phyloP scores from a whole-genome alignment of 2,888 invertebrate species.

The Parnassius apollo region DNA sequence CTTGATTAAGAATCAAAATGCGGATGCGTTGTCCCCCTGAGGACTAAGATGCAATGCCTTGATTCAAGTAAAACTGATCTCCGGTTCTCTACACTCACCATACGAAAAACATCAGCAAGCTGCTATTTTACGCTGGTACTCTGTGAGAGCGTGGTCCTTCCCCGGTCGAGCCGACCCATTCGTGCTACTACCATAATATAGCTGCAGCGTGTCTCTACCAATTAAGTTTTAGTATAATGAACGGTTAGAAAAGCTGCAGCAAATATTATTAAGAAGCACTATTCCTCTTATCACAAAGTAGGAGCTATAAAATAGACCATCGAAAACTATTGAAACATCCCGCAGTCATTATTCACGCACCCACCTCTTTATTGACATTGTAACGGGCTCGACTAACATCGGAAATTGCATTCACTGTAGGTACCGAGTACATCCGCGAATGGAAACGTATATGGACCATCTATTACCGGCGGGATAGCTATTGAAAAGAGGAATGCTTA shows the following conservation, averaged over 20 bases:
- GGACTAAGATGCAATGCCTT: no score
- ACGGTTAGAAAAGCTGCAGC: background rate
- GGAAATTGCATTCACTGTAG: conserved; percentile 42
- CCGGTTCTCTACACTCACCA: no score
- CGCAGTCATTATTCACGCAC: conserved; percentile 33
- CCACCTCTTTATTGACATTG: conserved; percentile 31
- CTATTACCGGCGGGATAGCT: conserved; percentile 30
- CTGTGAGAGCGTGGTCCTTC: no score
- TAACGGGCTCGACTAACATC: conserved; percentile 35
- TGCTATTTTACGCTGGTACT: no score
- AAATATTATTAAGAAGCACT: background rate
- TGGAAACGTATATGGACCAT: conserved; percentile 37
- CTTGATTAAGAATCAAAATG: no score
- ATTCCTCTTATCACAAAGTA: conserved; percentile 5
- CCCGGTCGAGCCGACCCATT: no score
- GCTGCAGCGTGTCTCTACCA: no score
- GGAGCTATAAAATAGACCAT: conserved; percentile 15
- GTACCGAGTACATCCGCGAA: conserved; percentile 31
- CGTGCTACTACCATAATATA: no score
- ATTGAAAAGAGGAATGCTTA: conserved; percentile 16
- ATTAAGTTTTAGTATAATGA: no score
- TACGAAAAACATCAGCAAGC: no score
- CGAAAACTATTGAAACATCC: conserved; percentile 22
- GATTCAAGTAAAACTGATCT: no score
- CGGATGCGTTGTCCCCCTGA: no score